Evolutionary conservation across 2,888 invertebrate genomes (phyloP), one percentile per base, ranked within the genome.

Genomic region (Escarpia spicata): DNA sequence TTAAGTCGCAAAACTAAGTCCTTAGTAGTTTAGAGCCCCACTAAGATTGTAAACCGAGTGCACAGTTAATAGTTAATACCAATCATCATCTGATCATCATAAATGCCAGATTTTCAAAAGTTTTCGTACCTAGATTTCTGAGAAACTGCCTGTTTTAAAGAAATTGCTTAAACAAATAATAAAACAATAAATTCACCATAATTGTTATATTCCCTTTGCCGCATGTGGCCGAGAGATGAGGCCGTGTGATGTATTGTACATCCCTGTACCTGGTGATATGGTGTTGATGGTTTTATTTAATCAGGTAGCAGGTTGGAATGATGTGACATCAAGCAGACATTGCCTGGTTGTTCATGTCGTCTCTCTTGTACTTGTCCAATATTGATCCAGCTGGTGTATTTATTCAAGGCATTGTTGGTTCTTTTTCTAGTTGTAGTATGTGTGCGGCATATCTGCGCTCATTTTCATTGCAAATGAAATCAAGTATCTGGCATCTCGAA

Each of bases 401-500:
- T 75, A 75, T 75, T 75, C 75, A 75, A 75, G 75, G 75, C 75
- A 26, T 75, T 75, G 75, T 75, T 75, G 75, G 6, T 75, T 26
- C 75, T 75, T 75, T 75, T 75, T 75, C 26, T 75, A 1, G 19
- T 26, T 26, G 75, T 52, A 9, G n/a, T 75, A 6, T 75, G n/a
- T 75, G 26, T n/a, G n/a, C 75, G 6, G n/a, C 75, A 75, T 26
- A 75, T n/a, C 19, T 19, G n/a, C 19, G n/a, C 75, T 75, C 75
- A 75, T 75, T 75, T 75, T 75, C 75, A 75, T 75, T 75, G 75
- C 75, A 75, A 75, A 75, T 75, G 75, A 75, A 75, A n/a, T 75
- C 19, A 26, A 26, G 75, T 75, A 75, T 75, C 75, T 26, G 75
- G 75, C 75, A 75, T 75, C 4, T 26, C 19, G 19, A 75, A 75